Base-by-base conservation (phyloP, 2,797 vertebrate species). In the Premnoplex brunnescens region DNA sequence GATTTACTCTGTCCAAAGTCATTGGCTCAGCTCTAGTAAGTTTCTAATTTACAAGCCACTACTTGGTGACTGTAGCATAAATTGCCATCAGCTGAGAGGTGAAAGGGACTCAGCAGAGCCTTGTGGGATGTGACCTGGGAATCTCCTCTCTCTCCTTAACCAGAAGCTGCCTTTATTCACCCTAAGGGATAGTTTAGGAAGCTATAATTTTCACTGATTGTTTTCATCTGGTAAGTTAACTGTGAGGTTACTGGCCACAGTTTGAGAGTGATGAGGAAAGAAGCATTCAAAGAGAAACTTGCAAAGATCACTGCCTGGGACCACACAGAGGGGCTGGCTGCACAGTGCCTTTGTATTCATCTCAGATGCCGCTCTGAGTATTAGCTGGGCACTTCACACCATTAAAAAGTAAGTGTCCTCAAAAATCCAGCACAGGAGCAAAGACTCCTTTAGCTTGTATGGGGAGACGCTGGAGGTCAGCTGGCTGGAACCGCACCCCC, bases 281-380 rank as follows among this genome's bases (percentile, higher is more conserved):
- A 71, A 49, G 24, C 2, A 1, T 59, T 74, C 77, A 60, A n/a
- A 80, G 37, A 9, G 17, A 44, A 88, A 71, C 9, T 51, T 23
- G 12, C 17, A 14, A 28, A 34, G 66, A 9, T 15, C 3, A 1
- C 43, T 48, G 23, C n/a, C 32, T 51, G 2, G 4, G 77, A 59
- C 54, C 46, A 39, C 22, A 1, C 37, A 43, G 49, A 28, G 16
- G 16, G 12, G 15, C 56, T 58, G 46, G 15, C 56, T 62, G 39
- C 51, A 19, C 27, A 17, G 26, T 2, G 1, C 17, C n/a, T 68
- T 67, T 51, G 37, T 44, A 66, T 72, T 91, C 48, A 32, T 14
- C 0, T 1, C 1, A 28, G 74, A 28, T 1, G 4, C 43, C 12
- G 43, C 58, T 48, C 55, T 28, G 46, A 82, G 56, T n/a, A 7